Base-by-base conservation (phyloP, 2,888 invertebrate genomes). In the Erebia epiphron region DNA sequence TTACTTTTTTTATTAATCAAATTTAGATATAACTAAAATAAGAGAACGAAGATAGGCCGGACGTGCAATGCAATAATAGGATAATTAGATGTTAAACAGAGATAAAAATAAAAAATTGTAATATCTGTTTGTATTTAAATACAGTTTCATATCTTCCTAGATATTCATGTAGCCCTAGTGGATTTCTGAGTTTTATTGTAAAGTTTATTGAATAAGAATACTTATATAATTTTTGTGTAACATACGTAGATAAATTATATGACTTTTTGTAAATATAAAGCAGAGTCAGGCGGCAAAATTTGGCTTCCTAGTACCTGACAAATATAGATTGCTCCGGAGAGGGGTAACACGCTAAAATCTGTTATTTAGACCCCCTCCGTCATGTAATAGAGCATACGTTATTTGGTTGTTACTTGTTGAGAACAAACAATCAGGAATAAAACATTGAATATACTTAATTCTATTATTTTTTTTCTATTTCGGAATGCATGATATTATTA, bases 281-380 rank as follows among this genome's bases (percentile, higher is more conserved):
- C 26, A 67, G 92, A 92, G 92, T 92, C 92, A 84, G 92, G 92
- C 90, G 82, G 92, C 92, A 84, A 80, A 79, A 76, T 72, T 76
- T 77, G 83, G 94, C 94, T 93, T 92, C 94, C 92, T 89, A 90
- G 94, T 94, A 94, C 94, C 94, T 94, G 94, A 90, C 89, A 86
- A 79, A 77, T 79, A 77, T 70, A 75, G 75, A 72, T 78, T 91
- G 90, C 93, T 93, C 91, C 90, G 79, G 88, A 84, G 85, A 84
- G 91, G 87, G 71, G 61, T 71, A 52, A 35, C 52, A 16, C 43
- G 68, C 61, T 70, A 64, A 58, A 69, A 71, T 68, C 68, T 67
- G 68, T 68, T 46, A 57, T 13, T 68, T 11, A 16, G 79, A 81
- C 85, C 86, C 84, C 87, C 84, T 83, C 87, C 85, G 73, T 68